Percentiles rank a stretch among this genome's conserved stretches.
Conservation (phyloP, 1,140 invertebrate genomes). For the Drosophila saltans region DNA sequence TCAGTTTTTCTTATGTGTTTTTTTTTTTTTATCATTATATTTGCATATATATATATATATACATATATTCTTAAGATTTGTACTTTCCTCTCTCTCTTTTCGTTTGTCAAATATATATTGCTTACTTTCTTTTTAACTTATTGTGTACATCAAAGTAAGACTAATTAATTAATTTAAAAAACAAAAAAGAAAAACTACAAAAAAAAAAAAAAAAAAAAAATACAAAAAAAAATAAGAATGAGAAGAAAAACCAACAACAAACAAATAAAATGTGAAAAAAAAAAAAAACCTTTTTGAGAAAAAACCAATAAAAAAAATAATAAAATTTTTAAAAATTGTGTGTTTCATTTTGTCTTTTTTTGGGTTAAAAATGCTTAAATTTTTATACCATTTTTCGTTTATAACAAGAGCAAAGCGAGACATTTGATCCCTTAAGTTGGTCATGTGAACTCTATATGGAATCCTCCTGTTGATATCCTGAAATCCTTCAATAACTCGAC, state of each 20-base stretch:
- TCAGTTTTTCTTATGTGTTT: constrained; percentile 18
- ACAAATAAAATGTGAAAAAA: constrained; percentile 49
- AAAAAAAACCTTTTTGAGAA: constrained; percentile 59
- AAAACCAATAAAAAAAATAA: constrained; percentile 78
- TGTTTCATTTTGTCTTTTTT: not conserved
- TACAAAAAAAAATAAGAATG: constrained; percentile 49
- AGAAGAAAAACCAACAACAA: constrained; percentile 23
- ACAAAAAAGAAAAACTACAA: constrained; percentile 45
- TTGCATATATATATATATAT: not conserved
- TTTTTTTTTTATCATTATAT: not conserved
- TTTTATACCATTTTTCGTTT: too few species aligned
- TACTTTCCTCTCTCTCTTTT: constrained; percentile 45
- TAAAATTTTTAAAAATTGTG: constrained; percentile 67
- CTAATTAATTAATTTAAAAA: constrained; percentile 78
- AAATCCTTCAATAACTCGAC: too few species aligned
- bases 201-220: constrained; percentile 44
- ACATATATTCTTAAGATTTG: constrained; percentile 15
- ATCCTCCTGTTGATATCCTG: too few species aligned
- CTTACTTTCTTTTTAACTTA: constrained; percentile 69
- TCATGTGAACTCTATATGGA: too few species aligned
- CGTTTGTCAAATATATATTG: constrained; percentile 54
- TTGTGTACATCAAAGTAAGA: constrained; percentile 79
- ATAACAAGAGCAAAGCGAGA: too few species aligned
- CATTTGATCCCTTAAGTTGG: too few species aligned
- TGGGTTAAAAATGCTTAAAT: not conserved